Evolutionary conservation across 2,797 vertebrate species (phyloP).

Genomic region (Okamejei kenojei): DNA sequence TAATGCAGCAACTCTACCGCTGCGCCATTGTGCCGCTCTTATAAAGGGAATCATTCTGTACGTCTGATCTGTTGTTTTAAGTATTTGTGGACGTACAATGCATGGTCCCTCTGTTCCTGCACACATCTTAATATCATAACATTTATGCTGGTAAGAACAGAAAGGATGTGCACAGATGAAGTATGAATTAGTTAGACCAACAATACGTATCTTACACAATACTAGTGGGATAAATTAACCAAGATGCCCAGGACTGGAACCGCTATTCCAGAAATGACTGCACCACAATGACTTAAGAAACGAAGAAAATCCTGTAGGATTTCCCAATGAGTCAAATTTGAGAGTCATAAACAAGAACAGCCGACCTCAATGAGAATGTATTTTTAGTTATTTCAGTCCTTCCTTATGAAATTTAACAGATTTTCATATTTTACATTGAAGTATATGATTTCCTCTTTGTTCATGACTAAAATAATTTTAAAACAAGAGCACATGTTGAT

Average conservation of each 20-base stretch:
- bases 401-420: not conserved
- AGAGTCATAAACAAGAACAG: not conserved
- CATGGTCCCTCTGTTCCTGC: too few relatives aligned
- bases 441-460: not conserved
- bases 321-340: not conserved
- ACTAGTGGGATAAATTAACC: not conserved
- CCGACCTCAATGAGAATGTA: too few relatives aligned
- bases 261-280: not conserved
- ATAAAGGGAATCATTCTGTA: too few relatives aligned
- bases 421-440: not conserved
- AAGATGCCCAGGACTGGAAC: not conserved
- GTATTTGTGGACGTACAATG: too few relatives aligned
- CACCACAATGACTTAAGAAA: not conserved
- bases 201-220: too few relatives aligned
- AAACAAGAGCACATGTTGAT: not conserved
- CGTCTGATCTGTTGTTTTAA: too few relatives aligned
- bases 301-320: too few relatives aligned
- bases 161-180: not conserved
- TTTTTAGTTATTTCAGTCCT: not conserved
- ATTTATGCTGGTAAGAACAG: not conserved
- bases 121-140: too few relatives aligned
- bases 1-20: too few relatives aligned
- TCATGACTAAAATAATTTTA: not conserved
- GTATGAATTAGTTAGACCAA: not conserved
- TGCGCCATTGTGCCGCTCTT: too few relatives aligned